Percentiles rank a stretch among this genome's conserved stretches.
These are phyloP conservation scores for Cecropterus lyciades DNA, from an alignment of 1,140 invertebrate species.

Conservation along the genomic window DNA sequence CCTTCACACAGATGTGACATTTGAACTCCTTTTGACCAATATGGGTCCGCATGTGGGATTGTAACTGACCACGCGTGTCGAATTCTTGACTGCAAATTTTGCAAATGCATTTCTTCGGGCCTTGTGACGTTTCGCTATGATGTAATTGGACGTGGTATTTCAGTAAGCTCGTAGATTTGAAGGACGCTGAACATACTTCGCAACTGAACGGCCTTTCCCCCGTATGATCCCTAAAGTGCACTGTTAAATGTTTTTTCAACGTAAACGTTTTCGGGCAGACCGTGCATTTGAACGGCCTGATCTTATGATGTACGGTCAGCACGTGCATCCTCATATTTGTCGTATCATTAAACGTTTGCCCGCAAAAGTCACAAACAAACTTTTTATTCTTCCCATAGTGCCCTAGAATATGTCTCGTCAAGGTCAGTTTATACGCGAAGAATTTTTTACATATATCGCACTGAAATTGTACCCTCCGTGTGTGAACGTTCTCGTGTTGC, in stretches of 20 bases:
- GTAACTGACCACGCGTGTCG: conserved; percentile 62
- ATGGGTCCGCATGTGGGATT: background rate
- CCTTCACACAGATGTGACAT: conserved; percentile 14
- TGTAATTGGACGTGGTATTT: background rate
- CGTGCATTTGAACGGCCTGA: conserved; percentile 90
- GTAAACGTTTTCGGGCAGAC: conserved; percentile 75
- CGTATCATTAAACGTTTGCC: conserved; percentile 54
- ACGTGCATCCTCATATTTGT: conserved; percentile 89
- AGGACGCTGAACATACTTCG: conserved; percentile 50
- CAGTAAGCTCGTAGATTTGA: conserved; percentile 63
- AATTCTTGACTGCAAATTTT: conserved; percentile 72
- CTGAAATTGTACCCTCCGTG: conserved; percentile 44
- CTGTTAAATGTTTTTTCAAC: conserved; percentile 74
- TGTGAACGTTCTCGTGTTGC: conserved; percentile 36
- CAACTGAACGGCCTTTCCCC: conserved; percentile 75
- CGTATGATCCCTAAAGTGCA: conserved; percentile 79
- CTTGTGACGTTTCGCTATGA: conserved; percentile 40
- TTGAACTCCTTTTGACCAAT: background rate
- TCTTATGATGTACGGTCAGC: conserved; percentile 82
- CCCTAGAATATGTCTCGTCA: conserved; percentile 89
- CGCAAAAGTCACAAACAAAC: conserved; percentile 53
- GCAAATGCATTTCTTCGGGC: conserved; percentile 59
- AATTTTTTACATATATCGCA: conserved; percentile 57
- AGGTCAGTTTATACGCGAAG: conserved; percentile 53
- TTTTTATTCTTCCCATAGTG: conserved; percentile 8